Evolutionary conservation across 1,140 invertebrate species (phyloP), one percentile per base, ranked within the genome.

Genomic region (Drosophila nigromelanica): DNA sequence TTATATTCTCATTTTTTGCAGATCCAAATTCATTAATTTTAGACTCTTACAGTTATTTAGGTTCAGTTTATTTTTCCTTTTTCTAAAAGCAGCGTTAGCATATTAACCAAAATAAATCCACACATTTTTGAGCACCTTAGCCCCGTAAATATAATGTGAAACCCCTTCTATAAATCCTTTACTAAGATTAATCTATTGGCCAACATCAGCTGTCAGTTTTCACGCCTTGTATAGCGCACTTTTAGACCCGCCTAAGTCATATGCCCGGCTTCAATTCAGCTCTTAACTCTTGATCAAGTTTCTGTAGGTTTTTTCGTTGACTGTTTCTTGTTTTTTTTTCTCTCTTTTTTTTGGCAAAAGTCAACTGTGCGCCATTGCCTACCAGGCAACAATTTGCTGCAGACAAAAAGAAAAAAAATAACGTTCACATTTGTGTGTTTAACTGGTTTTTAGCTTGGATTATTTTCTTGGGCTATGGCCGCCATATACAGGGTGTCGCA

Each of bases 221-320:
- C 48, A 76, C 58, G 70, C 75, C 64, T 71, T 39, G 39, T 82
- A 83, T 80, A 85, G 80, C 78, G 80, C 55, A 85, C 73, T 60
- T 59, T 43, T 1, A 11, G 62, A 40, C 68, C 60, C 80, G 76
- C 47, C 80, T 73, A 80, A 70, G 76, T 76, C 73, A 76, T 58
- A 78, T 55, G 64, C 52, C 39, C 63, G 62, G 60, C 77, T 70
- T 70, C 45, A 63, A 47, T 39, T 61, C 61, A 73, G 63, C 70
- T 81, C 78, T 77, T 82, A 82, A 78, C 80, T 82, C 81, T 86
- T 75, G 78, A 85, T 85, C 77, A 86, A 81, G 81, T 85, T 80
- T 85, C 73, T 74, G 73, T 80, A 77, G 73, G 76, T 76, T 74
- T 86, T 77, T 63, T 62, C 62, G 54, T 63, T 80, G 64, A 63